phyloP scores from a whole-genome alignment of 2,888 invertebrate species.

The Fragum fragum region DNA sequence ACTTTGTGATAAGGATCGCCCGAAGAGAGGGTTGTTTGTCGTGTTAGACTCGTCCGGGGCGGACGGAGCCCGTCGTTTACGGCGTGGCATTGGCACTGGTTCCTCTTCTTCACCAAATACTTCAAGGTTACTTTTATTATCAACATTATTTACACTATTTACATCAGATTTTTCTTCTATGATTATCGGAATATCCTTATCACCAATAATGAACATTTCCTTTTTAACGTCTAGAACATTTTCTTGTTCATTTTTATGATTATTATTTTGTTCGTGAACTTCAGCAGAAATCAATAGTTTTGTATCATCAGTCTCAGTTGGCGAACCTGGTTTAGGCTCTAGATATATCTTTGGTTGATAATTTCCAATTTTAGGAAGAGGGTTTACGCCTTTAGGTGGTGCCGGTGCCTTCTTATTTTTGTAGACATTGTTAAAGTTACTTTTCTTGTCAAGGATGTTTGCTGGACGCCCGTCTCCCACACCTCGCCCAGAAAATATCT shows the following conservation, averaged over 20 bases:
- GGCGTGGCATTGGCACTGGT: constrained; percentile 55
- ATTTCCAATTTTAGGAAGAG: constrained; percentile 70
- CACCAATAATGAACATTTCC: constrained; percentile 54
- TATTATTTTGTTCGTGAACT: background rate
- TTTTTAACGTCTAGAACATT: background rate
- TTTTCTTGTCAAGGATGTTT: constrained; percentile 37
- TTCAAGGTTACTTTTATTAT: background rate
- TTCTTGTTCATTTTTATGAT: background rate
- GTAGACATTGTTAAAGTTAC: constrained; percentile 56
- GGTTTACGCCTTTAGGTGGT: constrained; percentile 59
- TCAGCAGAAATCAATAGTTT: background rate
- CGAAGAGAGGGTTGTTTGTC: constrained; percentile 53
- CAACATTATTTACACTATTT: background rate
- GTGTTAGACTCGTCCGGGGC: constrained; percentile 40
- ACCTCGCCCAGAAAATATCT: constrained; percentile 43
- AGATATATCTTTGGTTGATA: constrained; percentile 70
- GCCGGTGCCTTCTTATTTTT: constrained; percentile 69
- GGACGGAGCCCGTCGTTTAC: constrained; percentile 57
- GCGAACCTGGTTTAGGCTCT: constrained; percentile 14
- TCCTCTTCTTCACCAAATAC: background rate
- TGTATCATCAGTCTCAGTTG: background rate
- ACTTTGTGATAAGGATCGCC: constrained; percentile 55
- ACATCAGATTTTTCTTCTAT: constrained; percentile 36
- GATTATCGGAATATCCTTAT: constrained; percentile 59
- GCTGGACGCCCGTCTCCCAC: background rate